phyloP scores from a whole-genome alignment of 2,797 vertebrate species.

The Myotis findleyi region DNA sequence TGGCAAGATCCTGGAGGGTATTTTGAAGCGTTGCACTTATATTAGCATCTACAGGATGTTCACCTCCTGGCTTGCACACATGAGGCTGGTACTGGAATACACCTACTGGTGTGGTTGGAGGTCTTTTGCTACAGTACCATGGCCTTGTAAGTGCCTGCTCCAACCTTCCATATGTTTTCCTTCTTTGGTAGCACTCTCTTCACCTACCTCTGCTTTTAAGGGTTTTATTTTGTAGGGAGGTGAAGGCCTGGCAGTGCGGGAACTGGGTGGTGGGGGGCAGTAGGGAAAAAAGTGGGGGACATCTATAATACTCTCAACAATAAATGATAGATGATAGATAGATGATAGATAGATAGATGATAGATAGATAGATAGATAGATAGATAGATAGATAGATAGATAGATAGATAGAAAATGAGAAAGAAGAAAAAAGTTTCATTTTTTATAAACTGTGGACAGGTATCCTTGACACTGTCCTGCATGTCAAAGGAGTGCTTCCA shows the following conservation, averaged over 20 bases:
- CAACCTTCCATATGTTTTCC: slow-evolving; percentile 91
- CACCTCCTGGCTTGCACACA: slow-evolving; percentile 93
- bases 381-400: too few relatives aligned
- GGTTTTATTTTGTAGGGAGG: slow-evolving; percentile 90
- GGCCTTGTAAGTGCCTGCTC: slow-evolving; percentile 91
- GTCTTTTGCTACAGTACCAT: slow-evolving; percentile 91
- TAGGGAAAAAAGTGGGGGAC: too few relatives aligned
- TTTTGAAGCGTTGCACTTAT: slow-evolving; percentile 92
- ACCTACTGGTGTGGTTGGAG: slow-evolving; percentile 91
- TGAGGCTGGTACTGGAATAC: slow-evolving; percentile 86
- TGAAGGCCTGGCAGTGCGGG: too few relatives aligned
- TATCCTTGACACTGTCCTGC: slow-evolving; percentile 72
- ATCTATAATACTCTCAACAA: too few relatives aligned
- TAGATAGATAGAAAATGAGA: too few relatives aligned
- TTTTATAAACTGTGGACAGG: slow-evolving; percentile 93
- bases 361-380: too few relatives aligned
- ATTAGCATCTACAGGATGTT: slow-evolving; percentile 92
- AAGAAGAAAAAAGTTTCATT: slow-evolving; percentile 70
- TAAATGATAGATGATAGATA: too few relatives aligned
- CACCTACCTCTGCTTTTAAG: slow-evolving; percentile 92
- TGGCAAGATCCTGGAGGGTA: slow-evolving; percentile 93
- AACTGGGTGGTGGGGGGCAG: too few relatives aligned
- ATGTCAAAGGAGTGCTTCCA: background rate
- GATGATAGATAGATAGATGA: too few relatives aligned
- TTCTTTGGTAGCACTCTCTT: slow-evolving; percentile 92